These are phyloP conservation scores for Piscicola geometra DNA, from an alignment of 2,888 invertebrate genomes.

Conservation along the genomic window DNA sequence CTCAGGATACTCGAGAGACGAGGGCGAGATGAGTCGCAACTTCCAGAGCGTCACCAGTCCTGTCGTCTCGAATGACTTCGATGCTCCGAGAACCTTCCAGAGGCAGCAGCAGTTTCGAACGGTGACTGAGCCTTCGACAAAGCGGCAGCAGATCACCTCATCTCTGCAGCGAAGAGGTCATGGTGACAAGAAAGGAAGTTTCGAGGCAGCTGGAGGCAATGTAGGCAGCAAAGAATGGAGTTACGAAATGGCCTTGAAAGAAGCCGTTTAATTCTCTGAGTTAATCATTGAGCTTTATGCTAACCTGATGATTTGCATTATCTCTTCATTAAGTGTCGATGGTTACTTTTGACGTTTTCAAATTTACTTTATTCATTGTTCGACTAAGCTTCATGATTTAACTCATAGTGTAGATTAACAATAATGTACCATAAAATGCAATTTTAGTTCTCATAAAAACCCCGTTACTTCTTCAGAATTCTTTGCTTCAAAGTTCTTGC, in stretches of 20 bases:
- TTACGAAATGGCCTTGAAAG: conserved; percentile 4
- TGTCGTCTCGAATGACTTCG: neutral
- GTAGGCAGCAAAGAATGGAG: neutral
- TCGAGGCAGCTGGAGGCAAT: neutral
- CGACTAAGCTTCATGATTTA: no score
- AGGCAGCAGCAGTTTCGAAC: no score
- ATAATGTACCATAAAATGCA: no score
- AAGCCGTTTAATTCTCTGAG: neutral
- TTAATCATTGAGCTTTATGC: neutral
- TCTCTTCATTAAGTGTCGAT: no score
- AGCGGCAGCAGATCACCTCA: neutral
- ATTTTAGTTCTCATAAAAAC: no score
- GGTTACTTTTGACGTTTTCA: no score
- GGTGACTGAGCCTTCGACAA: neutral
- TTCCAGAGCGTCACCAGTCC: neutral
- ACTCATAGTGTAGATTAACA: no score
- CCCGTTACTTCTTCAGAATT: no score
- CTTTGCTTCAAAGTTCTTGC: no score
- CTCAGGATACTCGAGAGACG: neutral
- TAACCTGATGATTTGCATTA: no score
- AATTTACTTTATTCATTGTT: no score
- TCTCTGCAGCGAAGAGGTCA: neutral
- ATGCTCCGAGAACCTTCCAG: neutral
- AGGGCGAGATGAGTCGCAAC: neutral
- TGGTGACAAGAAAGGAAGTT: neutral